These are phyloP conservation scores for Neotoxoptera formosana DNA, from an alignment of 1,140 invertebrate genomes.

Conservation along the genomic window DNA sequence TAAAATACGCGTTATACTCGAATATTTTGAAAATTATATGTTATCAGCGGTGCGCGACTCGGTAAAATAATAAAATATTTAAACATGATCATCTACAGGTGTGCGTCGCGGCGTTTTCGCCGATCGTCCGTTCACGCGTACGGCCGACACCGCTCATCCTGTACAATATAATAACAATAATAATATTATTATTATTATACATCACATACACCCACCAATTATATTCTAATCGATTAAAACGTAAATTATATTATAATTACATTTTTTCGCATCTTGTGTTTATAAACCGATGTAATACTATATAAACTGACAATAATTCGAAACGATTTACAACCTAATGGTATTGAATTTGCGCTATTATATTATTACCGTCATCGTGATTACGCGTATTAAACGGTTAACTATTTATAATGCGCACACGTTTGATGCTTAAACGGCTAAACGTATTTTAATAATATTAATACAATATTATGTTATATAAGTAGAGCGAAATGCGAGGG, in stretches of 20 bases:
- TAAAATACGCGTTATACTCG: background rate
- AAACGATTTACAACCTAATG: background rate
- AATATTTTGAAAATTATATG: constrained; percentile 1
- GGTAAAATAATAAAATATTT: background rate
- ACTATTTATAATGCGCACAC: background rate
- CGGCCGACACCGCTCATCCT: background rate
- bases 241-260: background rate
- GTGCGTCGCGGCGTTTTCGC: background rate
- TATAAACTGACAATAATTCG: background rate
- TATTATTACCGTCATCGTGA: background rate
- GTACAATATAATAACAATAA: background rate
- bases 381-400: background rate
- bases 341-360: background rate
- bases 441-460: background rate
- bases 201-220: background rate
- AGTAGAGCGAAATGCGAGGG: background rate
- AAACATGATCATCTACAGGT: background rate
- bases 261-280: background rate
- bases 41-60: background rate
- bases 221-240: background rate
- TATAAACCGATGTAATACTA: background rate
- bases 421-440: background rate
- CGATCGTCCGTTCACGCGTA: background rate
- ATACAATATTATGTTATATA: background rate
- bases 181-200: background rate